Base-by-base conservation (phyloP, 2,113 vertebrate species). In the Tragelaphus strepsiceros region DNA sequence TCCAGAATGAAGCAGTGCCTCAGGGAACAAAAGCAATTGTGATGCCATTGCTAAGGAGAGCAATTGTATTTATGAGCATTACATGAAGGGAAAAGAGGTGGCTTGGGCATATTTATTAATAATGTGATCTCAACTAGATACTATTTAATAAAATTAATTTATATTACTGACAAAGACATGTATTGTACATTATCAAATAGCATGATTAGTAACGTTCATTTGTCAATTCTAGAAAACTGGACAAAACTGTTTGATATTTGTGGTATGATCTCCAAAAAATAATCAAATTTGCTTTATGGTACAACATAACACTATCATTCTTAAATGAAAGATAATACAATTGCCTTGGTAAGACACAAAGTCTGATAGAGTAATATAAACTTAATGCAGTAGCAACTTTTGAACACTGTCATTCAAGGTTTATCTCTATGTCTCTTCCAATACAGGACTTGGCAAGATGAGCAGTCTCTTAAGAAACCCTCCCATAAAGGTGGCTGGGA, bases 121-220 rank as follows among this genome's bases (percentile, higher is more conserved):
- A 95, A 77, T 17, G 32, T 56, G 3, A 59, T 94, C 92, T 92
- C 64, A 95, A 97, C 77, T 28, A 97, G 24, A 51, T 46, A 78
- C 7, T 71, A 46, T 3, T 83, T 86, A 92, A 90, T 88, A 77
- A 67, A 93, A 93, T 94, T 92, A 97, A 97, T 88, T 95, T 95
- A 77, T 78, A 94, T 92, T 93, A 54, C 39, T 95, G 89, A 92
- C 49, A 35, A 92, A 90, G 21, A 96, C 77, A 54, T 15, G 11
- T 56, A 56, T 62, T 59, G 30, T 43, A 88, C n/a, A 35, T 92
- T 93, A 87, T 91, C 88, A 81, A 94, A 87, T 26, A 51, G 4
- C 13, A 82, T 81, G 49, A 90, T n/a, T 97, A 94, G 85, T 92
- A 90, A 94, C 28, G 58, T 59, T 88, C 71, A 39, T 35, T 2